Evolutionary conservation across 2,888 invertebrate species (phyloP), one percentile per base, ranked within the genome.

Genomic region (Thymelicus lineola): DNA sequence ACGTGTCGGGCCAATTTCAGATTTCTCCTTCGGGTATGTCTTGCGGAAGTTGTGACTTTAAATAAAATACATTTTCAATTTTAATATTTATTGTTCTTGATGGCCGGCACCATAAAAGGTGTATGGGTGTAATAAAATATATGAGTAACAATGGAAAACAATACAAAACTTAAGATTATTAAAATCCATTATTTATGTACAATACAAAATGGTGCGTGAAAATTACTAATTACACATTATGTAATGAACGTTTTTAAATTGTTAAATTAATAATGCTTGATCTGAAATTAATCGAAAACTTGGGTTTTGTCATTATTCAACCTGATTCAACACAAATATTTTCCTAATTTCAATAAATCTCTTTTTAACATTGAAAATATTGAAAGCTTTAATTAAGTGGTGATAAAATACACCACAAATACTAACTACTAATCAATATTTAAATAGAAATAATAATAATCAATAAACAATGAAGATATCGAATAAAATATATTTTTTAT

Each of bases 51-150:
- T n/a, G n/a, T 28, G 28, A 28, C 15, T 7, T 60, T 17, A 76
- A 81, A 81, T 77, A 75, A 80, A 80, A 79, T 36, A 71, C 70
- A 65, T 46, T 20, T 72, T 71, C 14, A 55, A 66, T 75, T 78
- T 66, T 81, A 75, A 74, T 78, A 80, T 85, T 86, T 84, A 84
- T 83, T 84, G 75, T 77, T 84, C 73, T 75, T 75, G 78, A 84
- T 79, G 80, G 80, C 80, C 80, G 82, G 84, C 81, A 84, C 83
- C 83, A 83, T 79, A 74, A 76, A 76, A 75, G 79, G 71, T 75
- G 75, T 72, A 78, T 72, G 10, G 77, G 1, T 77, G 78, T 75
- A 76, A 76, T 73, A 15, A 48, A 48, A 17, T 48, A 62, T 48
- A 48, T 66, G 58, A 58, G 58, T 66, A 66, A 50, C 20, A 50